Conservation (phyloP, 1,140 invertebrate species). For the Leptonema lineaticorne region DNA sequence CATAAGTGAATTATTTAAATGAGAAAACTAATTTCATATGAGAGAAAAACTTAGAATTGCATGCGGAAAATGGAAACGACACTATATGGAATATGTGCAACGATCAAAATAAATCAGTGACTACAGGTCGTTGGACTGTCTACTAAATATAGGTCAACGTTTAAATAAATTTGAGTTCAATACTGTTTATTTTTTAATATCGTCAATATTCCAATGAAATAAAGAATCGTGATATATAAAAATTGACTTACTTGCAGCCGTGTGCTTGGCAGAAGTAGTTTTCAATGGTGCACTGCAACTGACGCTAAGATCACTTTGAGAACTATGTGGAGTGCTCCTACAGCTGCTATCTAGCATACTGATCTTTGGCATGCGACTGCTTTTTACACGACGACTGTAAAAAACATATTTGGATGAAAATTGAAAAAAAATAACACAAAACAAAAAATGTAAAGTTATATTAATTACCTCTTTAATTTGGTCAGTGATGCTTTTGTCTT, state of each 20-base stretch:
- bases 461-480: conserved; percentile 53
- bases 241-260: conserved; percentile 43
- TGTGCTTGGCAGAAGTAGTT: conserved; percentile 46
- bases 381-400: conserved; percentile 53
- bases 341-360: conserved; percentile 51
- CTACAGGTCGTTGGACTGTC: conserved; percentile 8
- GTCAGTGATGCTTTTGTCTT: conserved; percentile 48
- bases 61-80: conserved; percentile 5
- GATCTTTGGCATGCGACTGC: conserved; percentile 53
- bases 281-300: conserved; percentile 44
- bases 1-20: neutral
- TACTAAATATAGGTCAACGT: conserved; percentile 13
- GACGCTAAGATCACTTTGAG: conserved; percentile 53
- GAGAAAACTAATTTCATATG: neutral
- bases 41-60: neutral
- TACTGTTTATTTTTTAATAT: too few relatives aligned
- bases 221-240: neutral
- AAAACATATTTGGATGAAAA: neutral
- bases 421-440: neutral
- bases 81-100: neutral
- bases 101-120: conserved; percentile 10
- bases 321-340: conserved; percentile 56
- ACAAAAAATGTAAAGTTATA: neutral
- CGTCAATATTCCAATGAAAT: too few relatives aligned
- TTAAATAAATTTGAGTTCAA: neutral